Percentiles rank a stretch among this genome's conserved stretches.
phyloP scores from a whole-genome alignment of 2,888 invertebrate genomes.

The Hoplodrina ambigua region DNA sequence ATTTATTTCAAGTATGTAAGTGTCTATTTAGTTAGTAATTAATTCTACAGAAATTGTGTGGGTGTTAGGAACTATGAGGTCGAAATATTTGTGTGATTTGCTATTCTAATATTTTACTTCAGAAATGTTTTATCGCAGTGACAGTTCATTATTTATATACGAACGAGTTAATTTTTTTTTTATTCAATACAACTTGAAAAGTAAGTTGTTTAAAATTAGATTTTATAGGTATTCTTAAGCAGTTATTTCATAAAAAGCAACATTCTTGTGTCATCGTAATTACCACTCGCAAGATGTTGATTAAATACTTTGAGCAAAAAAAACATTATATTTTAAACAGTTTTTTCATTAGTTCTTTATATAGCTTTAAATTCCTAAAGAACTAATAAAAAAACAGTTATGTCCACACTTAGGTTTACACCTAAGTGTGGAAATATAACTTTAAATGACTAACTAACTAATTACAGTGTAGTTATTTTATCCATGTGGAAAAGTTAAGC shows the following conservation, averaged over 20 bases:
- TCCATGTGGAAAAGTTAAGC: not conserved
- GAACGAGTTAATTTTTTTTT: not conserved
- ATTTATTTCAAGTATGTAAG: constrained; percentile 37
- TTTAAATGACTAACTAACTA: not conserved
- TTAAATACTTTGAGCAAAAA: too few relatives aligned
- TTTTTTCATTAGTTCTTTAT: too few relatives aligned
- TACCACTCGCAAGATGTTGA: not conserved
- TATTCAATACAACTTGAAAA: not conserved
- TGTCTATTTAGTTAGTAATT: constrained; percentile 30
- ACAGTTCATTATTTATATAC: not conserved
- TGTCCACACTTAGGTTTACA: too few relatives aligned
- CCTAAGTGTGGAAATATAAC: not conserved
- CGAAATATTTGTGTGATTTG: constrained; percentile 28
- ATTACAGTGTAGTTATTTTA: not conserved
- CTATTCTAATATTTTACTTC: constrained; percentile 5
- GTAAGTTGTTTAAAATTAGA: not conserved
- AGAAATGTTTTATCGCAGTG: not conserved
- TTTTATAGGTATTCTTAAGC: not conserved
- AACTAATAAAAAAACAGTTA: too few relatives aligned
- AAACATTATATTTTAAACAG: too few relatives aligned
- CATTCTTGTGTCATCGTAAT: not conserved
- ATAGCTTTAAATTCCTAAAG: too few relatives aligned
- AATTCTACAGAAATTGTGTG: constrained; percentile 27
- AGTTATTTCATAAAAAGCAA: not conserved
- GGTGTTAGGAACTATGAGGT: constrained; percentile 13